Conservation (phyloP, 2,888 invertebrate species). For the Gymnoscelis rufifasciata region DNA sequence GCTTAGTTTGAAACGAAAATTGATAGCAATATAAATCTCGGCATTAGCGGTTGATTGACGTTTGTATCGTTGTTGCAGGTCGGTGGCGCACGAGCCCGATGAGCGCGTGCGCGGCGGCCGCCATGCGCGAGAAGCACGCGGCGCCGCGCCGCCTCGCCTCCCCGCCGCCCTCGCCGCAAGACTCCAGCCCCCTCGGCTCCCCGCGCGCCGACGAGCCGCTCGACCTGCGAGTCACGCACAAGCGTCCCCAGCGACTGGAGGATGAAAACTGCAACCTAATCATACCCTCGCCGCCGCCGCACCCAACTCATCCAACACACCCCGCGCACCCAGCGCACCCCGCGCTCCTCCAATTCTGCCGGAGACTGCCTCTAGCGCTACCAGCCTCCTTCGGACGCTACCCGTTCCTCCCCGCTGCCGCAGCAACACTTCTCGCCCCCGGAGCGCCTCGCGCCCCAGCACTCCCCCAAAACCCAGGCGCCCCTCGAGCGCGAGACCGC, state of each 20-base stretch:
- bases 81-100: conserved; percentile 81
- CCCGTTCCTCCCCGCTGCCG: conserved; percentile 71
- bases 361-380: conserved; percentile 65
- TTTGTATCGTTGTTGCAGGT: conserved; percentile 55
- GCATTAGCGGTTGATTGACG: conserved; percentile 17
- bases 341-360: conserved; percentile 69
- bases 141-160: conserved; percentile 91
- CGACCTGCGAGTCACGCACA: conserved; percentile 91
- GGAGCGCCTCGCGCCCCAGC: conserved; percentile 64
- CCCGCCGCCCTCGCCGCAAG: conserved; percentile 67
- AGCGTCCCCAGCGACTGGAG: conserved; percentile 84
- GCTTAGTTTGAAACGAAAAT: background rate
- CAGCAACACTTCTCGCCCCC: conserved; percentile 67
- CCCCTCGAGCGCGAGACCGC: conserved; percentile 88
- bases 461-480: conserved; percentile 64
- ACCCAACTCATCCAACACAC: conserved; percentile 73
- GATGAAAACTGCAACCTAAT: conserved; percentile 94
- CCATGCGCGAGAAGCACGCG: conserved; percentile 93
- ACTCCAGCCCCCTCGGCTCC: conserved; percentile 75
- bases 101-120: conserved; percentile 86
- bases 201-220: conserved; percentile 86
- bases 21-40: conserved; percentile 1
- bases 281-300: conserved; percentile 77
- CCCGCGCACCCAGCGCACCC: conserved; percentile 81
- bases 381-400: conserved; percentile 73